Conservation (phyloP, 1,140 invertebrate species). For the Coptotermes formosanus region DNA sequence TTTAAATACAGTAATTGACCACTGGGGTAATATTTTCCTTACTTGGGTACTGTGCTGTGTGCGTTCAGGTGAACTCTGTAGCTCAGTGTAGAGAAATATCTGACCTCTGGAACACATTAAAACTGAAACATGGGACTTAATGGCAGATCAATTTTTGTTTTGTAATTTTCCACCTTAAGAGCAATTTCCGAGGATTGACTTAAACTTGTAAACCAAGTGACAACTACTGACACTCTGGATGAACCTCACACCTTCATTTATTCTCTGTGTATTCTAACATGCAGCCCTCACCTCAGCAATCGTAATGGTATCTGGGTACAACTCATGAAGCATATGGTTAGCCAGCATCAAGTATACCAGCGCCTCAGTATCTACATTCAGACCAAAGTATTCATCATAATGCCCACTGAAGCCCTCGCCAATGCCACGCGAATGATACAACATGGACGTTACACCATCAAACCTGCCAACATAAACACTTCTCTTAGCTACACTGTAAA, state of each 20-base stretch:
- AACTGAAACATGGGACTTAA: too few relatives aligned
- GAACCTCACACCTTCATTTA: too few relatives aligned
- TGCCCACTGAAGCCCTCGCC: constrained; percentile 90
- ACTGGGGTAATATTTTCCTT: too few relatives aligned
- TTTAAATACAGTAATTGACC: too few relatives aligned
- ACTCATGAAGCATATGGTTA: constrained; percentile 88
- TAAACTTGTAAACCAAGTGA: neutral
- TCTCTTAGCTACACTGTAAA: neutral
- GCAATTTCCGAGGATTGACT: neutral
- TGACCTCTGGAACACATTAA: too few relatives aligned
- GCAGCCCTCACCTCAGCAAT: constrained; percentile 80
- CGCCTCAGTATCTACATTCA: constrained; percentile 96
- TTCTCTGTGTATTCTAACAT: too few relatives aligned
- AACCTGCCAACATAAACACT: constrained; percentile 59
- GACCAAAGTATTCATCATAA: constrained; percentile 96
- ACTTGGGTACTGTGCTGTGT: too few relatives aligned
- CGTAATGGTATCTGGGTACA: constrained; percentile 83
- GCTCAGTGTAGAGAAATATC: too few relatives aligned
- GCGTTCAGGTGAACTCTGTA: too few relatives aligned
- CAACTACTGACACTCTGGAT: too few relatives aligned
- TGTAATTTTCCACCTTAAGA: neutral
- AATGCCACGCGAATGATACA: constrained; percentile 95
- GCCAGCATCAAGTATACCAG: constrained; percentile 92
- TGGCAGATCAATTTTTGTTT: neutral
- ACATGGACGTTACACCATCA: constrained; percentile 99